Base-by-base conservation (phyloP, 2,113 vertebrate genomes). In the Syngnathus scovelli region DNA sequence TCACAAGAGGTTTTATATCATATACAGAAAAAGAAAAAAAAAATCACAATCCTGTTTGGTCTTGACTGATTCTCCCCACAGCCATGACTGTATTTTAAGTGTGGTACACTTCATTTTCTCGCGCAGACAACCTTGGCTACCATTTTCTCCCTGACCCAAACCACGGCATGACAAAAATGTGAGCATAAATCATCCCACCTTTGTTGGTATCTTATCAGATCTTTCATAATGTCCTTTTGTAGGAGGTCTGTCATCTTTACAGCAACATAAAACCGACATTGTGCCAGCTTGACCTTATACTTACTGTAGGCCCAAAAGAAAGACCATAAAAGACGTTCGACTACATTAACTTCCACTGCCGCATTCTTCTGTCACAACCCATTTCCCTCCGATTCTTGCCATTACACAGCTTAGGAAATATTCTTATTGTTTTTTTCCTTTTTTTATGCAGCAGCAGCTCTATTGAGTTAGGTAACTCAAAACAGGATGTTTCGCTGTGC, bases 401-500 rank as follows among this genome's bases (percentile, higher is more conserved):
- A 82, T 85, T 80, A 69, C 69, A 16, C 79, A 79, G 79, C 77
- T 83, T 83, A 77, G 83, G 85, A 86, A 85, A 76, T 78, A 83
- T 79, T 81, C 72, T 41, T 76, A 83, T 87, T 83, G 85, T 88
- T 87, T 80, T 83, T 78, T 21, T 43, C 4, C 39, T 61, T 49
- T 49, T 19, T 19, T 19, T 49, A 9, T 69, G 76, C 80, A 5
- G 77, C 78, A 65, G 78, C 7, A 18, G 70, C 79, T 86, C 81
- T 83, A 88, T 90, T 85, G 88, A 86, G 87, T 89, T 89, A 88
- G 82, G 78, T 78, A 81, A 87, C 75, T 82, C 78, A 83, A 88
- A 88, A 88, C 87, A 90, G 88, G 88, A 90, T 88, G 86, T 89
- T 88, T 85, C 75, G 37, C 83, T 72, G 74, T 41, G 75, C 75